A percentile compares a stretch with the other conserved stretches of the same genome.
Conservation (phyloP, 2,888 invertebrate species). For the Sminthurides aquaticus region DNA sequence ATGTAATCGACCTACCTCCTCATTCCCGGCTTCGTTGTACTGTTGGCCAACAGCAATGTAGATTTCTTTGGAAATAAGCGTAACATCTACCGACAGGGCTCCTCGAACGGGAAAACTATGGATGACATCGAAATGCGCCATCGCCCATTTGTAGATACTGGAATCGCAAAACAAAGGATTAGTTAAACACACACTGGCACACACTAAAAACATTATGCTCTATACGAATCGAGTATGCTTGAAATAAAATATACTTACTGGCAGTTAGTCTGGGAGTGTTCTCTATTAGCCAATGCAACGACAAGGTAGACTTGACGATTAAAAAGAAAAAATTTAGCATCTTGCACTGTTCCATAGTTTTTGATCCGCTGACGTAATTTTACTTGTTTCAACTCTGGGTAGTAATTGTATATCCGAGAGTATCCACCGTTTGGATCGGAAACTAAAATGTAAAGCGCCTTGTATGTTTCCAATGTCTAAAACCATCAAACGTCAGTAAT, state of each 20-base stretch:
- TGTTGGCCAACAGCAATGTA: slow-evolving; percentile 38
- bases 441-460: slow-evolving; percentile 29
- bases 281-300: slow-evolving; percentile 32
- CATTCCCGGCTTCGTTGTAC: slow-evolving; percentile 32
- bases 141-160: slow-evolving; percentile 39
- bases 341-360: slow-evolving; percentile 29
- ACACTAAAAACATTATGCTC: too few relatives aligned
- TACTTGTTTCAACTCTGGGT: slow-evolving; percentile 1
- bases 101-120: slow-evolving; percentile 40
- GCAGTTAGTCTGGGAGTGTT: slow-evolving; percentile 33
- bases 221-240: too few relatives aligned
- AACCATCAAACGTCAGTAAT: slow-evolving; percentile 7
- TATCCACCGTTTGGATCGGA: slow-evolving; percentile 21
- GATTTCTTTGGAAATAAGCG: slow-evolving; percentile 16
- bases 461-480: slow-evolving; percentile 30
- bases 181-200: background rate
- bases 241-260: too few relatives aligned
- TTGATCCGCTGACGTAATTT: slow-evolving; percentile 34
- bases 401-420: slow-evolving; percentile 30
- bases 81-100: slow-evolving; percentile 29
- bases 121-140: slow-evolving; percentile 41
- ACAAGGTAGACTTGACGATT: slow-evolving; percentile 28
- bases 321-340: slow-evolving; percentile 33
- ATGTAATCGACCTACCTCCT: slow-evolving; percentile 21
- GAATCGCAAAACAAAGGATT: background rate